Evolutionary conservation across 1,140 invertebrate species (phyloP).

Genomic region (Lycorma delicatula): DNA sequence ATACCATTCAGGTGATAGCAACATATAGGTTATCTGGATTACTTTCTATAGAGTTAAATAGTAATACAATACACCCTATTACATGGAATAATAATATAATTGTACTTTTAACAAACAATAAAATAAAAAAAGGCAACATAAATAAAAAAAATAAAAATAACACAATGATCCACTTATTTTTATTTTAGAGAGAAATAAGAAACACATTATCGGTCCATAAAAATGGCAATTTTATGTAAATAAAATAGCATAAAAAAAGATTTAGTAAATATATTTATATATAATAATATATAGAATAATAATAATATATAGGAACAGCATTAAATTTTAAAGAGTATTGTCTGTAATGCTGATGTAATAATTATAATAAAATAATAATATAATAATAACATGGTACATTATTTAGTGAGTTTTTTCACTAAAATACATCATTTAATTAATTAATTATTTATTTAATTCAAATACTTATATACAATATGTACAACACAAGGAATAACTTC

Average conservation of each 20-base stretch:
- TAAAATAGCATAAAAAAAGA: conserved; percentile 2
- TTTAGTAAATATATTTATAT: too few relatives aligned
- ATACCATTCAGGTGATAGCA: too few relatives aligned
- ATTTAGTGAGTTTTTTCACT: background rate
- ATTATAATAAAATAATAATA: too few relatives aligned
- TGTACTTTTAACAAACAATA: too few relatives aligned
- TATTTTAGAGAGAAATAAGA: background rate
- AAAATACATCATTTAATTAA: background rate
- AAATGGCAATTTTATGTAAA: conserved; percentile 5
- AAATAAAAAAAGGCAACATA: too few relatives aligned
- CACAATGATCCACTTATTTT: background rate
- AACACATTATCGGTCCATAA: conserved; percentile 5
- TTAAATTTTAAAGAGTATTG: background rate
- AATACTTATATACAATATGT: conserved; percentile 13
- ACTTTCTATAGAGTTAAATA: too few relatives aligned
- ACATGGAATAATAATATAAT: too few relatives aligned
- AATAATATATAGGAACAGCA: conserved; percentile 1
- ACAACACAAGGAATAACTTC: conserved; percentile 8
- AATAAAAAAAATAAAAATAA: background rate
- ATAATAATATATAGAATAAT: too few relatives aligned
- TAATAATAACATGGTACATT: background rate
- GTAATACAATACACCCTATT: too few relatives aligned
- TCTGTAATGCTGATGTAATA: conserved; percentile 1
- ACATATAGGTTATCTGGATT: too few relatives aligned
- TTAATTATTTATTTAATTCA: conserved; percentile 8